A percentile compares a stretch with the other conserved stretches of the same genome.
Evolutionary conservation across 2,888 invertebrate genomes (phyloP).

Genomic region (Oxyteleia sp.): DNA sequence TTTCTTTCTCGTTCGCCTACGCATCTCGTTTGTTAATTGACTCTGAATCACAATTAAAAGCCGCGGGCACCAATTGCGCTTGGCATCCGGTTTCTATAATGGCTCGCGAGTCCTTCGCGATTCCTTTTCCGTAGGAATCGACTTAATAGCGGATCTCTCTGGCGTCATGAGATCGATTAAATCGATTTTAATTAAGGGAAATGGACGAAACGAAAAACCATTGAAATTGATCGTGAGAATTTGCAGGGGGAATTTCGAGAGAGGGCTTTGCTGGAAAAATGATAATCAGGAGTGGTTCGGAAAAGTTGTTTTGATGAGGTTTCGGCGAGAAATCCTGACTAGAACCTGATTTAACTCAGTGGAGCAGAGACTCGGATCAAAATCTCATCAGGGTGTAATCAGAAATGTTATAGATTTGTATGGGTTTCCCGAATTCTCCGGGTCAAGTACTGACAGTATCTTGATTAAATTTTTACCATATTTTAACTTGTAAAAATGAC

Average conservation of each 20-base stretch:
- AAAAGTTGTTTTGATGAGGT: too few species aligned
- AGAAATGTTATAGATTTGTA: too few species aligned
- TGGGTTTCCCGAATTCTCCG: too few species aligned
- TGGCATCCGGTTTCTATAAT: constrained; percentile 76
- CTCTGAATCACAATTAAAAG: constrained; percentile 78
- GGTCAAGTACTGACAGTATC: too few species aligned
- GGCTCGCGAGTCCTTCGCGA: constrained; percentile 69
- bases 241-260: constrained; percentile 14
- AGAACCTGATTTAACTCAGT: too few species aligned
- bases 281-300: too few species aligned
- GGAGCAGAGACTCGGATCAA: too few species aligned
- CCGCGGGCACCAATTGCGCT: constrained; percentile 41
- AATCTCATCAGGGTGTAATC: too few species aligned
- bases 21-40: constrained; percentile 80
- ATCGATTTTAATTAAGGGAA: constrained; percentile 71
- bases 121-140: constrained; percentile 67
- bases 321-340: too few species aligned
- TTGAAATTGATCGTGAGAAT: background rate
- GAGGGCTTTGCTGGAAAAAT: too few species aligned
- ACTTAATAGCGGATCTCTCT: constrained; percentile 43
- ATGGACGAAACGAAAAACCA: constrained; percentile 34
- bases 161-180: constrained; percentile 52
- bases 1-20: constrained; percentile 63
- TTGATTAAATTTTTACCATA: too few species aligned
- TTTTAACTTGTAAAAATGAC: too few species aligned